Conservation (phyloP, 2,113 vertebrate genomes). For the Mus spicilegus region DNA sequence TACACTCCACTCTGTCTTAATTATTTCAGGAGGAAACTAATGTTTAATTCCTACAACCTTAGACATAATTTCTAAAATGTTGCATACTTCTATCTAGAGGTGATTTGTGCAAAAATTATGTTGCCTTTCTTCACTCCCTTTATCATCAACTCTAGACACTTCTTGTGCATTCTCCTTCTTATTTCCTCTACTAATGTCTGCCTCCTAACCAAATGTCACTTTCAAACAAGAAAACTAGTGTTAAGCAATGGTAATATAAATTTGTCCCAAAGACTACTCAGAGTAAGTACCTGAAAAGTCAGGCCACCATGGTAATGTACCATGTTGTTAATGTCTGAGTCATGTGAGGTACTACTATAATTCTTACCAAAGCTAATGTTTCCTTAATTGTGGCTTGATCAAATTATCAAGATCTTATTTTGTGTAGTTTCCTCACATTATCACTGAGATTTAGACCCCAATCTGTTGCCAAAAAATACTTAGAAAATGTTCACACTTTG, state of each 20-base stretch:
- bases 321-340: neutral
- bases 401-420: neutral
- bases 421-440: neutral
- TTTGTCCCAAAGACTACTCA: neutral
- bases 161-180: neutral
- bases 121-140: neutral
- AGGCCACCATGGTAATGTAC: neutral
- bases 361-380: neutral
- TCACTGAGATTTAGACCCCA: neutral
- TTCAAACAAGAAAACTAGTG: neutral
- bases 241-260: neutral
- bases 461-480: neutral
- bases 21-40: neutral
- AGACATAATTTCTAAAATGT: neutral
- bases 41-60: neutral
- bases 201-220: neutral
- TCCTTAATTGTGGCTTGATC: neutral
- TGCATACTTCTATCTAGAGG: neutral
- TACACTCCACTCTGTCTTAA: neutral
- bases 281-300: neutral
- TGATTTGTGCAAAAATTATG: neutral
- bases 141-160: neutral
- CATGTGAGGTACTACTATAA: neutral
- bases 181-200: neutral
- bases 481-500: slow-evolving; percentile 12